phyloP scores from a whole-genome alignment of 1,140 invertebrate genomes.

The Drosophila lowei region DNA sequence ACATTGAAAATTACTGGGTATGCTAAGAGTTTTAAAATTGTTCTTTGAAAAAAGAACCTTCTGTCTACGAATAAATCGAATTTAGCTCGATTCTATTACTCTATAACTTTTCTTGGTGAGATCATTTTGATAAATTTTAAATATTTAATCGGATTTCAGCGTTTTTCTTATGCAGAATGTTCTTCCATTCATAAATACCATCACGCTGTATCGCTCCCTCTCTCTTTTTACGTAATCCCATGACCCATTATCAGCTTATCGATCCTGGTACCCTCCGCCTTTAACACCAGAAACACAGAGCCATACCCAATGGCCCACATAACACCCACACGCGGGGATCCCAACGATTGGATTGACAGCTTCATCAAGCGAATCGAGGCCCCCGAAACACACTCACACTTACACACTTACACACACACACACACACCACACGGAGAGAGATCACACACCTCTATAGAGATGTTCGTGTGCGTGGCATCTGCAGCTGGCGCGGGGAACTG shows the following conservation, averaged over 20 bases:
- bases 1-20: no score
- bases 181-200: constrained; percentile 23
- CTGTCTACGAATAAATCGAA: no score
- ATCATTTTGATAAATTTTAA: background rate
- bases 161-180: background rate
- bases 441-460: background rate
- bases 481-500: constrained; percentile 47
- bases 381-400: constrained; percentile 33
- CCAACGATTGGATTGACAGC: constrained; percentile 75
- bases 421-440: constrained; percentile 6
- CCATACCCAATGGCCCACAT: constrained; percentile 59
- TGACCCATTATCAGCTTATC: constrained; percentile 34
- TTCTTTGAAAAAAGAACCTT: no score
- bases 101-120: background rate
- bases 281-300: background rate
- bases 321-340: constrained; percentile 57
- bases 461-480: constrained; percentile 43
- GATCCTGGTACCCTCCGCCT: constrained; percentile 3
- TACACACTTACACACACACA: constrained; percentile 19
- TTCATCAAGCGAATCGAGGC: constrained; percentile 61
- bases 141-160: constrained; percentile 12
- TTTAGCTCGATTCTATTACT: no score
- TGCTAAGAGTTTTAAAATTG: no score
- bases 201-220: background rate
- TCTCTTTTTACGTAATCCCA: constrained; percentile 31